A percentile compares a stretch with the other conserved stretches of the same genome.
Evolutionary conservation across 1,140 invertebrate species (phyloP).

Genomic region (Cydia pomonella): DNA sequence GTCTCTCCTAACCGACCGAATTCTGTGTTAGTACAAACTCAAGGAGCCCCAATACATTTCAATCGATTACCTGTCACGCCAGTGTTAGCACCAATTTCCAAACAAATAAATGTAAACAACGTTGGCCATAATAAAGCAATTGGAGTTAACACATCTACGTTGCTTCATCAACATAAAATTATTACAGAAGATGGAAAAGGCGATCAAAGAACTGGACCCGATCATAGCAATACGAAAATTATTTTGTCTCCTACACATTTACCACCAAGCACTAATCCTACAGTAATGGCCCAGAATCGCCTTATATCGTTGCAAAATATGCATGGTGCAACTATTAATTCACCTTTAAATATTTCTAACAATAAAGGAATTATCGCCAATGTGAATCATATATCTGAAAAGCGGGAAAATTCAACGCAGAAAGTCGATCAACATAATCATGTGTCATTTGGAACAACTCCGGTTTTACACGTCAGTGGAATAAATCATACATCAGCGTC

Average conservation of each 20-base stretch:
- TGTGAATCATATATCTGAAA: constrained; percentile 58
- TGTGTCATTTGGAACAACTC: constrained; percentile 53
- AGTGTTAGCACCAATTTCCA: constrained; percentile 79
- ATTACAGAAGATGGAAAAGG: constrained; percentile 62
- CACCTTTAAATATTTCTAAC: constrained; percentile 62
- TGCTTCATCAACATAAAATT: constrained; percentile 64
- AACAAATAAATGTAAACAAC: constrained; percentile 79
- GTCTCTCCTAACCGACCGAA: constrained; percentile 75
- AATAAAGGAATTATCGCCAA: constrained; percentile 65
- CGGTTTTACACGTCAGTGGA: constrained; percentile 66
- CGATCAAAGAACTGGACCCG: constrained; percentile 52
- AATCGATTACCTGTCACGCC: constrained; percentile 80
- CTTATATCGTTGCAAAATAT: constrained; percentile 72
- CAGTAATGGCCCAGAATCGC: constrained; percentile 74
- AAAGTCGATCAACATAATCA: constrained; percentile 59
- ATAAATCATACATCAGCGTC: constrained; percentile 58
- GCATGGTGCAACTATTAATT: constrained; percentile 62
- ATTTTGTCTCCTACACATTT: constrained; percentile 71
- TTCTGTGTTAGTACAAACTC: constrained; percentile 73
- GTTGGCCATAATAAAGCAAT: constrained; percentile 74
- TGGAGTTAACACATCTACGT: constrained; percentile 46
- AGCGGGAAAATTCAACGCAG: constrained; percentile 56
- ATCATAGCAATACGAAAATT: constrained; percentile 71
- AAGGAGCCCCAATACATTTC: constrained; percentile 70
- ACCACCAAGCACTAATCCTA: constrained; percentile 61